phyloP scores from a whole-genome alignment of 2,113 vertebrate species.

The Bostrychus sinensis region DNA sequence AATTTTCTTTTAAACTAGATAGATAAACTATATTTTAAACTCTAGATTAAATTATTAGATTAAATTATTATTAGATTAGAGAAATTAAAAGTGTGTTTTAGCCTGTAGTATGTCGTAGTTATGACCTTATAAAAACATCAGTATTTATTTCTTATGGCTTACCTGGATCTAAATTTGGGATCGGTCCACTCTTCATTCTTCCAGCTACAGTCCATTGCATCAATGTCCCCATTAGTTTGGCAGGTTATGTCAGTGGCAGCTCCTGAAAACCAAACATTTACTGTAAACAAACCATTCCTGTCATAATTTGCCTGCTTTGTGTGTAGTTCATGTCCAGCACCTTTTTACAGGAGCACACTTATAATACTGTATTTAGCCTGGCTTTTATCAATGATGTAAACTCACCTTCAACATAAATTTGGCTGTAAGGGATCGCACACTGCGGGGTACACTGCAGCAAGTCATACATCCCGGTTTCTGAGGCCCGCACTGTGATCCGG shows the following conservation, averaged over 20 bases:
- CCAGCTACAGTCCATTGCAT: conserved; percentile 92
- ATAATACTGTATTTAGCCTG: no score
- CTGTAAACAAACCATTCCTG: not conserved
- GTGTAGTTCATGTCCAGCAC: not conserved
- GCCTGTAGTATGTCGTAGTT: no score
- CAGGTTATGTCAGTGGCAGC: conserved; percentile 83
- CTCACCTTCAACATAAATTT: conserved; percentile 71
- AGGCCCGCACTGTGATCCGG: conserved; percentile 76
- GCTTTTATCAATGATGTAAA: no score
- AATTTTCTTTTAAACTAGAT: no score
- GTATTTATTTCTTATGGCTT: conserved; percentile 7
- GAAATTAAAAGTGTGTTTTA: no score
- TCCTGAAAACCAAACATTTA: conserved; percentile 46
- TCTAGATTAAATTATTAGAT: no score
- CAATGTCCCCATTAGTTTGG: conserved; percentile 84
- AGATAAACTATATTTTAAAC: no score
- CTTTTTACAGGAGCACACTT: not conserved
- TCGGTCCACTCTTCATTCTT: conserved; percentile 68
- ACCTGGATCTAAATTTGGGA: conserved; percentile 75
- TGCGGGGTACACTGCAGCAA: conserved; percentile 84
- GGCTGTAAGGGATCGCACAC: conserved; percentile 83
- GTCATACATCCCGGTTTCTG: conserved; percentile 80
- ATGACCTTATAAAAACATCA: no score
- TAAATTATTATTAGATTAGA: no score
- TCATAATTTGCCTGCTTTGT: no score